These are phyloP conservation scores for Nibea coibor DNA, from an alignment of 2,113 vertebrate species.

Conservation along the genomic window DNA sequence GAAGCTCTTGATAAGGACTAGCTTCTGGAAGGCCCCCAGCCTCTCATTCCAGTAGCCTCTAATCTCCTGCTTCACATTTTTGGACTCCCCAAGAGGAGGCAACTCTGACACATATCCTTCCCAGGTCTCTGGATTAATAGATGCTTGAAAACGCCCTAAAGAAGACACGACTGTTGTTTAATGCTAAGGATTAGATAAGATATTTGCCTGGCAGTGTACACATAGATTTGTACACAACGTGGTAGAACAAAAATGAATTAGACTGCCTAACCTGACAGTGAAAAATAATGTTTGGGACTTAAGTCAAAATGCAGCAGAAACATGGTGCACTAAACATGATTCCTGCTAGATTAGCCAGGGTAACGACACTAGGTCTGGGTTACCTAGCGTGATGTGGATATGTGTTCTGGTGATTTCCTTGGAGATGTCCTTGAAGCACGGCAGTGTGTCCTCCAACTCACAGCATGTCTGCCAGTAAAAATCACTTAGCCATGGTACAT, in stretches of 20 bases:
- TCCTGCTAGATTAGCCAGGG: not conserved
- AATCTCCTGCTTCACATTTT: constrained; percentile 31
- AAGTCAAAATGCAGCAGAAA: not conserved
- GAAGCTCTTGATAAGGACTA: constrained; percentile 86
- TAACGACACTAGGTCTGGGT: not conserved
- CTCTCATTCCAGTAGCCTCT: constrained; percentile 72
- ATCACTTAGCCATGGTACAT: constrained; percentile 81
- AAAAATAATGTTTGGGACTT: not conserved
- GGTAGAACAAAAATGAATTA: not conserved
- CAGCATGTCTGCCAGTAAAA: constrained; percentile 82
- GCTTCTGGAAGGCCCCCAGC: constrained; percentile 85
- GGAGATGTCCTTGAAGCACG: constrained; percentile 83
- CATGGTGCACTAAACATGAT: not conserved
- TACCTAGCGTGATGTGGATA: constrained; percentile 83
- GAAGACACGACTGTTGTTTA: not conserved
- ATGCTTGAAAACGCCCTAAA: constrained; percentile 82
- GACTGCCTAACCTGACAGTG: not conserved
- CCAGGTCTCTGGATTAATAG: constrained; percentile 78
- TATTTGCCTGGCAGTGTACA: not conserved
- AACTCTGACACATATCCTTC: constrained; percentile 50
- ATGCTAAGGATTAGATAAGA: not conserved
- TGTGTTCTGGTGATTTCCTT: constrained; percentile 72
- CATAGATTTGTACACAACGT: not conserved
- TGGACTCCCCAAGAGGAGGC: constrained; percentile 8
- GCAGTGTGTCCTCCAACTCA: constrained; percentile 83